Base-by-base conservation (phyloP, 1,140 invertebrate species). In the Maconellicoccus hirsutus region DNA sequence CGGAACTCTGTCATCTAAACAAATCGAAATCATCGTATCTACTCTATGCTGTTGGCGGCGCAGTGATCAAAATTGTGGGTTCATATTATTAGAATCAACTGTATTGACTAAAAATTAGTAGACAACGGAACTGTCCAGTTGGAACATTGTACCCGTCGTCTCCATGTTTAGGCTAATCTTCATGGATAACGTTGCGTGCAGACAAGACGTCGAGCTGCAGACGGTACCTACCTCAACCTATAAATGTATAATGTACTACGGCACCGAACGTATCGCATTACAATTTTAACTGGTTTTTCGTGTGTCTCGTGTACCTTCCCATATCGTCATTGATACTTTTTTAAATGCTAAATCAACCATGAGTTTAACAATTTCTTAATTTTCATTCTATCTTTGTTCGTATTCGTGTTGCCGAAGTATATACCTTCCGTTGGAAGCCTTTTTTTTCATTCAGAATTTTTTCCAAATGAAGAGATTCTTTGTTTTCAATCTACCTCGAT, bases 191-290 rank as follows among this genome's bases (percentile, higher is more conserved):
- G 16, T 52, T 52, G 42, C 42, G 42, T 52, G 42, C 42, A 52
- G 42, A 52, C 42, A 19, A 52, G 42, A 52, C 42, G 42, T 52
- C 42, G 12, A 19, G 29, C 29, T 52, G n/a, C 42, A 52, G 42
- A 52, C 42, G 42, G 42, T 52, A 52, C 42, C 42, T 52, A 52
- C 42, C 42, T 52, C 42, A 52, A 52, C 42, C 42, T 52, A 19
- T 52, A 16, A 16, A 52, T 52, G n/a, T n/a, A n/a, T n/a, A n/a
- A 52, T 52, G 42, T 52, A 52, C 42, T 16, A 52, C 42, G 3
- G 42, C 16, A 52, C 42, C 6, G 42, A 52, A 52, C 42, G 42
- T 52, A 52, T 52, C 42, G 16, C 42, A 52, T 52, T 52, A 52
- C 42, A 52, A 52, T 52, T 52, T 19, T 16, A 52, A 52, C 42